Evolutionary conservation across 2,797 vertebrate species (phyloP).

Genomic region (Potorous gilbertii): DNA sequence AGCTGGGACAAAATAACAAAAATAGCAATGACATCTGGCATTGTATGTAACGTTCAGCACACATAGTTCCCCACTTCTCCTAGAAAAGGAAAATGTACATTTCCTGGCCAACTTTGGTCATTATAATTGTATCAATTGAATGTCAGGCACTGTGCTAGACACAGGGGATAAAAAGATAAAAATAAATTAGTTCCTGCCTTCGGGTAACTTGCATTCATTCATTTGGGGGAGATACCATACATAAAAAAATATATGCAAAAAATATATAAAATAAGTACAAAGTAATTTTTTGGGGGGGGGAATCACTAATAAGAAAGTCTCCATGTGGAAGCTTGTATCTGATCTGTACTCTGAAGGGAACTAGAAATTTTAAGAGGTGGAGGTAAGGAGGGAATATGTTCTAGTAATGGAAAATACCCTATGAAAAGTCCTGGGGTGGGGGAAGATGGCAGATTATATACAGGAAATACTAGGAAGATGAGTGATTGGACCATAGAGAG

Average conservation of each 20-base stretch:
- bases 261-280: not conserved
- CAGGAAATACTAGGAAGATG: not conserved
- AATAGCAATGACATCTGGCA: not conserved
- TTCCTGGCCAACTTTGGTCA: not conserved
- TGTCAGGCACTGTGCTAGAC: not conserved
- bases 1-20: not conserved
- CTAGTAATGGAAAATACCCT: not conserved
- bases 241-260: not conserved
- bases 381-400: not conserved
- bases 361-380: not conserved
- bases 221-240: not conserved
- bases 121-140: not conserved
- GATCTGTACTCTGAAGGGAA: not conserved
- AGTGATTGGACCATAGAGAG: not conserved
- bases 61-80: too few species aligned
- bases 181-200: not conserved
- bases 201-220: not conserved
- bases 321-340: not conserved
- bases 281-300: not conserved
- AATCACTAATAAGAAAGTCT: not conserved
- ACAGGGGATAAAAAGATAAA: not conserved
- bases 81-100: not conserved
- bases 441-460: not conserved
- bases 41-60: not conserved
- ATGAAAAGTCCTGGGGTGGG: not conserved